phyloP scores from a whole-genome alignment of 2,888 invertebrate species.

The Bursaphelenchus okinawaensis region DNA sequence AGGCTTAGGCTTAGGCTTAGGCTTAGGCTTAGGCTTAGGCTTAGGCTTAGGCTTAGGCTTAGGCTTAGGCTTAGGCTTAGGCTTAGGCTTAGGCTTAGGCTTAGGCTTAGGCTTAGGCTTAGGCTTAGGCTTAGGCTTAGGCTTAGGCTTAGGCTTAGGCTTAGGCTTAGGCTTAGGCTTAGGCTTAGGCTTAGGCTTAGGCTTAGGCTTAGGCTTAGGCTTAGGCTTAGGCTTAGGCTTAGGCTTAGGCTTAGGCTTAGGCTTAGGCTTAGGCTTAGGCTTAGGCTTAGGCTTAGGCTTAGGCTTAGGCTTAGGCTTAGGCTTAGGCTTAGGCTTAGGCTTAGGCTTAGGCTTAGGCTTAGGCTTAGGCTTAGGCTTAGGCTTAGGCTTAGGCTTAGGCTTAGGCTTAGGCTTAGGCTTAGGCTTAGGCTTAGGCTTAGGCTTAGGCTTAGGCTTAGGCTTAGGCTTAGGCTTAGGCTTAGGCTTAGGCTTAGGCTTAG shows the following conservation, averaged over 20 bases:
- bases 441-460: constrained; percentile 18
- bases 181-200: constrained; percentile 22
- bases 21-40: background rate
- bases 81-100: background rate
- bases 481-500: constrained; percentile 32
- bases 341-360: constrained; percentile 21
- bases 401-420: constrained; percentile 34
- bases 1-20: background rate
- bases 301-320: constrained; percentile 4
- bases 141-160: constrained; percentile 17
- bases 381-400: constrained; percentile 27
- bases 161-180: constrained; percentile 22
- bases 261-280: constrained; percentile 24
- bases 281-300: constrained; percentile 22
- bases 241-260: constrained; percentile 16
- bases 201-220: constrained; percentile 19
- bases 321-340: background rate
- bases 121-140: background rate
- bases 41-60: background rate
- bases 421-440: constrained; percentile 21
- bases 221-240: constrained; percentile 9
- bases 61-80: background rate
- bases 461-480: constrained; percentile 26
- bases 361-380: constrained; percentile 21
- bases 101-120: background rate